Base-by-base conservation (phyloP, 2,888 invertebrate genomes). In the Apotomis turbidana region DNA sequence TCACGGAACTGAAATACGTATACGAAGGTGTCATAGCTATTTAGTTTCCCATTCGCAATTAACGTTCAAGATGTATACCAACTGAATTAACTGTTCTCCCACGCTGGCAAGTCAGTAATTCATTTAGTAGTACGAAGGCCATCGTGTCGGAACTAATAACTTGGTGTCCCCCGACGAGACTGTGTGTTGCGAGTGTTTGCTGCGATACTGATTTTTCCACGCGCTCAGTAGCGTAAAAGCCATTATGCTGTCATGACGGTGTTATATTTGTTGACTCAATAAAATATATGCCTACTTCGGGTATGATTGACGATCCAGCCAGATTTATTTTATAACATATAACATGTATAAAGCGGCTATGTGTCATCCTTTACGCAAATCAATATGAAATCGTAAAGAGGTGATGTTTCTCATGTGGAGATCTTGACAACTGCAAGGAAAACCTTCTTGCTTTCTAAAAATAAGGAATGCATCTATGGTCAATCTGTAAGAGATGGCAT, bases 61-160 rank as follows among this genome's bases (percentile, higher is more conserved):
- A 57, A 27, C 55, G 54, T 27, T 54, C 44, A 44, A 64, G 27
- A n/a, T 36, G 13, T n/a, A 12, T 2, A 4, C 27, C 44, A 49
- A 68, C 55, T 68, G 71, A 58, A 46, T 49, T 44, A 52, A 38
- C 72, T 72, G 68, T 61, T 62, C 66, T 49, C 54, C 51, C 51
- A 52, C 61, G 57, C 68, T 70, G 58, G 49, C 67, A 62, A 59
- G 73, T 10, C 52, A 27, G 68, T 75, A 74, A 75, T 71, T 75
- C 68, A 71, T 75, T 75, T 66, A 74, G 68, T 41, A 49, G 49
- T 15, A 58, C 61, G 71, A 55, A 73, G 71, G 71, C 68, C 58
- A 60, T 51, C 52, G 61, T 69, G 73, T 73, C 70, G 60, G 64
- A 44, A 59, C 59, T 70, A 73, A 74, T 74, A 74, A 64, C 72